Conservation (phyloP, 1,140 invertebrate genomes). For the Aphaenogaster floridana region DNA sequence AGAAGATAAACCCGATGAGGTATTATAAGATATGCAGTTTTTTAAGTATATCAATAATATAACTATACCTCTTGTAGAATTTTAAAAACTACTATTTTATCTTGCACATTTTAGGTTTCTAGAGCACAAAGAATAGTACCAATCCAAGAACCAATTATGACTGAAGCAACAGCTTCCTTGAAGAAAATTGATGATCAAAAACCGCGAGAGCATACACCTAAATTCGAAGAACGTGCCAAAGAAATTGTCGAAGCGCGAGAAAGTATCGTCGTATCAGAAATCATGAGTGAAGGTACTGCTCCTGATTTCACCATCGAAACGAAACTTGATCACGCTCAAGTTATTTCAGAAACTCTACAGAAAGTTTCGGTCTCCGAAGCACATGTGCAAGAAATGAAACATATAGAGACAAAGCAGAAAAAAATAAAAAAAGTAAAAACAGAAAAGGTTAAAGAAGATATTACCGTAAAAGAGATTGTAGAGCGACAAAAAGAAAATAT, state of each 20-base stretch:
- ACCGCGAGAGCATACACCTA: constrained; percentile 81
- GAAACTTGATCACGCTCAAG: constrained; percentile 76
- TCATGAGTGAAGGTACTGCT: constrained; percentile 87
- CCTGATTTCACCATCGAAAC: constrained; percentile 80
- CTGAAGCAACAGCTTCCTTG: constrained; percentile 88
- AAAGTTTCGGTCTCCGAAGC: constrained; percentile 85
- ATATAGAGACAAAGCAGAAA: constrained; percentile 80
- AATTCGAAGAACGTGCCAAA: constrained; percentile 86
- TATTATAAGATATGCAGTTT: constrained; percentile 52
- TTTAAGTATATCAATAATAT: background rate
- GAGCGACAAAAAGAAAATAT: constrained; percentile 88
- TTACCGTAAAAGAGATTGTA: constrained; percentile 87
- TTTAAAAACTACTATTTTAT: background rate
- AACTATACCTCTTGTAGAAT: constrained; percentile 22
- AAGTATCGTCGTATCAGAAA: constrained; percentile 88
- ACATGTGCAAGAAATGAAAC: constrained; percentile 86
- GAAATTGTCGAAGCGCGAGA: constrained; percentile 87
- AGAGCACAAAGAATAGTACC: constrained; percentile 87
- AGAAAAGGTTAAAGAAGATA: constrained; percentile 83
- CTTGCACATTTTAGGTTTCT: constrained; percentile 76
- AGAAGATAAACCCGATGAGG: constrained; percentile 84
- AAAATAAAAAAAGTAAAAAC: constrained; percentile 85
- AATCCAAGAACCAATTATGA: constrained; percentile 88
- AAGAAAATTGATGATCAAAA: constrained; percentile 89
- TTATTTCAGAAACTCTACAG: constrained; percentile 82